Evolutionary conservation across 2,113 vertebrate genomes (phyloP).

Genomic region (Otocyon megalotis): DNA sequence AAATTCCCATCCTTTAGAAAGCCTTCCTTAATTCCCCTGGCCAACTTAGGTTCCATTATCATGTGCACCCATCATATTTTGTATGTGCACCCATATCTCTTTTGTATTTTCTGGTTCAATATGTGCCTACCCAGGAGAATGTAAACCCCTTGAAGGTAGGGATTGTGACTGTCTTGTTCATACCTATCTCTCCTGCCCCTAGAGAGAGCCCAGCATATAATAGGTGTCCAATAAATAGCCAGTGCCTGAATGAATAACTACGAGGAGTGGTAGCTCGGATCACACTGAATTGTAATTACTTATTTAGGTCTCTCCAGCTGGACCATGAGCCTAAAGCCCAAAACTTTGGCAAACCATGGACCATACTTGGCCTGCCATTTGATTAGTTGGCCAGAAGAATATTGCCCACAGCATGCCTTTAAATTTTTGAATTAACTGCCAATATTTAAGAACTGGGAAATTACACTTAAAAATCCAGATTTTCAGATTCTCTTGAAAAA

Average conservation of each 20-base stretch:
- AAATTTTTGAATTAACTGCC: background rate
- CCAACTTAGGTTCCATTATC: background rate
- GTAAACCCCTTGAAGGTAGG: background rate
- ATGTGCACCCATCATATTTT: background rate
- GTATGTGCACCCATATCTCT: too few species aligned
- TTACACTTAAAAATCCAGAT: background rate
- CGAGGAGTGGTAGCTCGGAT: background rate
- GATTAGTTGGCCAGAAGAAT: background rate
- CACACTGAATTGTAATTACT: background rate
- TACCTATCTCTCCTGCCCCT: background rate
- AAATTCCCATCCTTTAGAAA: background rate
- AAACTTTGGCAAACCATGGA: background rate
- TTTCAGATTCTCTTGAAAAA: constrained; percentile 35
- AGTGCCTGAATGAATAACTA: background rate
- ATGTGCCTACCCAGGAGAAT: background rate
- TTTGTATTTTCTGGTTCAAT: background rate
- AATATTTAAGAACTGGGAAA: constrained; percentile 52
- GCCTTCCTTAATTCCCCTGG: background rate
- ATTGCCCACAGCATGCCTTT: background rate
- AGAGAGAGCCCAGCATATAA: background rate
- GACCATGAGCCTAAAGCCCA: background rate
- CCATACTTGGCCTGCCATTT: background rate
- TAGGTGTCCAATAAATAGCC: background rate
- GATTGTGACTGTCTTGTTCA: background rate
- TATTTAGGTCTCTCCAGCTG: background rate